phyloP scores from a whole-genome alignment of 2,113 vertebrate genomes.

The Hepsetus odoe region DNA sequence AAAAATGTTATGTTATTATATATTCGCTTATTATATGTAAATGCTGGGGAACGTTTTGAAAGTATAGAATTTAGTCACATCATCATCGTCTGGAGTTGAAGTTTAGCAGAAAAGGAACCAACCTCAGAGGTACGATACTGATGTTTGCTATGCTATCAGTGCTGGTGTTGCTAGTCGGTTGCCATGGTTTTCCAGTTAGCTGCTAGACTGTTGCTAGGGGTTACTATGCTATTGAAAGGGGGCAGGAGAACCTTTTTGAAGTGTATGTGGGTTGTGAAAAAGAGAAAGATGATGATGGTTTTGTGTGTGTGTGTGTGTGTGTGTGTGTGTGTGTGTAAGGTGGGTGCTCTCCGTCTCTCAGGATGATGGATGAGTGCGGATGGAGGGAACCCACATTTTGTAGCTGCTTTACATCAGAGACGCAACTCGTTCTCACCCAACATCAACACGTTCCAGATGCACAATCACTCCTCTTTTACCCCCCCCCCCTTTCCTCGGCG shows the following conservation, averaged over 20 bases:
- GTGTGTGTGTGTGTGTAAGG: not conserved
- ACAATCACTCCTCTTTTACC: not conserved
- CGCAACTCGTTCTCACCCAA: not conserved
- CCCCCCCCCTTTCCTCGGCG: not conserved
- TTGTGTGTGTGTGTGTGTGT: slow-evolving; percentile 22
- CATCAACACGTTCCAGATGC: slow-evolving; percentile 9
- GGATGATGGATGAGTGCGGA: slow-evolving; percentile 12
- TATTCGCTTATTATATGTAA: too few species aligned
- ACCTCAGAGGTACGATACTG: not conserved
- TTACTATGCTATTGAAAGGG: too few species aligned
- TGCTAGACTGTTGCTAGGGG: too few species aligned
- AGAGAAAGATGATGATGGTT: too few species aligned
- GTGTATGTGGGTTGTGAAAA: too few species aligned
- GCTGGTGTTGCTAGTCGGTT: too few species aligned
- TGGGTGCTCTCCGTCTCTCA: not conserved
- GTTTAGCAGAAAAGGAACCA: not conserved
- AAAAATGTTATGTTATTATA: too few species aligned
- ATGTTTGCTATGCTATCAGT: too few species aligned
- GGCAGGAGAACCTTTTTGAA: too few species aligned
- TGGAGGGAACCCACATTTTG: slow-evolving; percentile 3
- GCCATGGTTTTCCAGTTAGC: too few species aligned
- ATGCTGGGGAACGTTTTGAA: too few species aligned
- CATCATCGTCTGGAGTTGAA: not conserved
- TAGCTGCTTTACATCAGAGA: slow-evolving; percentile 2
- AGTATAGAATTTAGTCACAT: not conserved